A percentile compares a stretch with the other conserved stretches of the same genome.
Conservation (phyloP, 64 coral and sea anemone genomes). For the Dendrophyllia cribrosa region DNA sequence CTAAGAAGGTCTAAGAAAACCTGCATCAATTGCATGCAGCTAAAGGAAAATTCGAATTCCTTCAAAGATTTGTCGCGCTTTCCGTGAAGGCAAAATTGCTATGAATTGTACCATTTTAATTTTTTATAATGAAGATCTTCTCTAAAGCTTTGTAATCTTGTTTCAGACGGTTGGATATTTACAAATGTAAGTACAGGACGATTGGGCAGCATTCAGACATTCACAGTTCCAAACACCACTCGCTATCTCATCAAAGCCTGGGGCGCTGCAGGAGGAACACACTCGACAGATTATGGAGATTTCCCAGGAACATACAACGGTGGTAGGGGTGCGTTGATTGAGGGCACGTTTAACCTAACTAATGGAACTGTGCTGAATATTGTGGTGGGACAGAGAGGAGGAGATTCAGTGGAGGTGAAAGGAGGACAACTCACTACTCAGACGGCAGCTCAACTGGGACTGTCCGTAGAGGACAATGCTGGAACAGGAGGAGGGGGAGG, state of each 20-base stretch:
- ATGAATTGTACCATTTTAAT: too few relatives aligned
- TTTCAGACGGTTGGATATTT: not conserved
- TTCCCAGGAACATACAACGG: conserved; percentile 39
- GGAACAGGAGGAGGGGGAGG: conserved; percentile 65
- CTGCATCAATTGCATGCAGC: too few relatives aligned
- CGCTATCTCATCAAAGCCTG: conserved; percentile 39
- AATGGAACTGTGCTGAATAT: conserved; percentile 57
- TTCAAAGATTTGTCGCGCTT: too few relatives aligned
- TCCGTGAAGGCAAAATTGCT: too few relatives aligned
- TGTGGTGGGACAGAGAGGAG: conserved; percentile 53
- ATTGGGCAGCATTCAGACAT: conserved; percentile 21
- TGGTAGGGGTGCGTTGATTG: conserved; percentile 57
- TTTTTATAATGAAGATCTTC: too few relatives aligned
- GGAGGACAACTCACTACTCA: conserved; percentile 34
- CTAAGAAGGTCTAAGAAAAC: too few relatives aligned
- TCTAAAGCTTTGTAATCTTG: too few relatives aligned
- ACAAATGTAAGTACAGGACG: not conserved
- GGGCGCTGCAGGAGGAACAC: conserved; percentile 15
- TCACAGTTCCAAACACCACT: not conserved
- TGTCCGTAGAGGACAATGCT: conserved; percentile 68
- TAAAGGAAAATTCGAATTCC: too few relatives aligned
- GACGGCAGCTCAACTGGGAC: conserved; percentile 52
- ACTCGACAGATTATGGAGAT: not conserved
- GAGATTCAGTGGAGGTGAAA: conserved; percentile 67
- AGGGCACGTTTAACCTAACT: conserved; percentile 32